Conservation (phyloP, 2,888 invertebrate genomes). For the Aporophyla nigra region DNA sequence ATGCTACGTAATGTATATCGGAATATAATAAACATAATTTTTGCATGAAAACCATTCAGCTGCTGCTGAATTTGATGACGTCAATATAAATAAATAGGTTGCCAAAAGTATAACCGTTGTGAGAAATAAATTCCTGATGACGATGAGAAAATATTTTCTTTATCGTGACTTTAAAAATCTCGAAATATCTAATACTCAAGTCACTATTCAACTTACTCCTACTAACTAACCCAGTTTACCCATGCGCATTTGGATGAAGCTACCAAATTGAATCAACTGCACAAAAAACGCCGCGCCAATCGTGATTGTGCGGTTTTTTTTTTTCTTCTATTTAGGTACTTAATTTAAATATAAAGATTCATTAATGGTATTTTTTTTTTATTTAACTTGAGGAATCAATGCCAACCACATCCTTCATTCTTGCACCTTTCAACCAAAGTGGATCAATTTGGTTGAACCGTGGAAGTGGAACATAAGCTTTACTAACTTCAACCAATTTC, state of each 20-base stretch:
- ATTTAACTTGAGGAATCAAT: not conserved
- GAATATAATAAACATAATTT: not conserved
- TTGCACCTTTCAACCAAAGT: constrained; percentile 4
- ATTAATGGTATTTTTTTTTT: too few relatives aligned
- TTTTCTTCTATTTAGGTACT: too few relatives aligned
- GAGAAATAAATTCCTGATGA: constrained; percentile 13
- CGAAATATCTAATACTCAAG: not conserved
- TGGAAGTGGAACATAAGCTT: not conserved
- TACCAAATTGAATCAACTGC: not conserved
- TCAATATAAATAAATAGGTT: constrained; percentile 12
- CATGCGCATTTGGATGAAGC: too few relatives aligned
- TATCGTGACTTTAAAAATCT: constrained; percentile 14
- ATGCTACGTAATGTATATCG: not conserved
- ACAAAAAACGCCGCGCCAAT: not conserved
- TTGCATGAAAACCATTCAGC: not conserved
- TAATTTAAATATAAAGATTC: too few relatives aligned
- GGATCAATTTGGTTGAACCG: constrained; percentile 9
- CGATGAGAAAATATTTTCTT: constrained; percentile 10
- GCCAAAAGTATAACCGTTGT: constrained; percentile 9
- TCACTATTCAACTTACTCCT: not conserved
- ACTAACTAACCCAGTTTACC: too few relatives aligned
- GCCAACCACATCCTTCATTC: not conserved
- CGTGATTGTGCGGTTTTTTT: too few relatives aligned
- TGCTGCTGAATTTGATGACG: not conserved
- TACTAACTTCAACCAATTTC: constrained; percentile 13